These are phyloP conservation scores for Ptyas mucosa DNA, from an alignment of 2,113 vertebrate species.

Conservation along the genomic window DNA sequence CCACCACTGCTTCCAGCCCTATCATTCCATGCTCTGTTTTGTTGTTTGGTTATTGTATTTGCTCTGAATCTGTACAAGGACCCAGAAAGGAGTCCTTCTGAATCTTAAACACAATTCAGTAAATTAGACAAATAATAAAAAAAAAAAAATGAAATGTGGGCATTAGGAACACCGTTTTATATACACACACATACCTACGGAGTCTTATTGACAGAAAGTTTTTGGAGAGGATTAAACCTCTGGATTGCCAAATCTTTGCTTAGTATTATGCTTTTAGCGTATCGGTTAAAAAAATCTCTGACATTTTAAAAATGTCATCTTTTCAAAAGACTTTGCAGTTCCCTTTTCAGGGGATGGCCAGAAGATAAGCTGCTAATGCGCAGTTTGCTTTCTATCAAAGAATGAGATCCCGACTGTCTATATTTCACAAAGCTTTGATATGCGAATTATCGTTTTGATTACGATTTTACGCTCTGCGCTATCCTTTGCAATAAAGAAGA, in stretches of 20 bases:
- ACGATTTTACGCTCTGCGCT: conserved; percentile 29
- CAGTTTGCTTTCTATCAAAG: neutral
- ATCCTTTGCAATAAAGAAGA: conserved; percentile 32
- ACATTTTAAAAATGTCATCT: neutral
- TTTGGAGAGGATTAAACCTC: neutral
- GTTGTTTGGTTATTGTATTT: neutral
- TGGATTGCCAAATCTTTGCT: neutral
- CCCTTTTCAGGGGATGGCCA: neutral
- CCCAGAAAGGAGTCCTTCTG: neutral
- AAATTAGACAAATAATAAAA: neutral
- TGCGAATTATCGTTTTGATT: conserved; percentile 37
- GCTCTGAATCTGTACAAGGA: neutral
- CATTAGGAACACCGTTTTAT: neutral
- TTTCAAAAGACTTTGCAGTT: neutral
- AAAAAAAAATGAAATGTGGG: too few relatives aligned
- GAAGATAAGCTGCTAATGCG: neutral
- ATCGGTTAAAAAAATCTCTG: neutral
- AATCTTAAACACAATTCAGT: neutral
- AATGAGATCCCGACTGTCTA: neutral
- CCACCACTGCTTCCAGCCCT: too few relatives aligned
- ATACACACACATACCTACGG: neutral
- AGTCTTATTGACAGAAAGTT: neutral
- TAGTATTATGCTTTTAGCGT: neutral
- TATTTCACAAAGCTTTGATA: conserved; percentile 1
- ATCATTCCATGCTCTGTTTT: too few relatives aligned